A percentile compares a stretch with the other conserved stretches of the same genome.
These are phyloP conservation scores for Carlito syrichta DNA, from an alignment of 2,113 vertebrate species.

Conservation along the genomic window DNA sequence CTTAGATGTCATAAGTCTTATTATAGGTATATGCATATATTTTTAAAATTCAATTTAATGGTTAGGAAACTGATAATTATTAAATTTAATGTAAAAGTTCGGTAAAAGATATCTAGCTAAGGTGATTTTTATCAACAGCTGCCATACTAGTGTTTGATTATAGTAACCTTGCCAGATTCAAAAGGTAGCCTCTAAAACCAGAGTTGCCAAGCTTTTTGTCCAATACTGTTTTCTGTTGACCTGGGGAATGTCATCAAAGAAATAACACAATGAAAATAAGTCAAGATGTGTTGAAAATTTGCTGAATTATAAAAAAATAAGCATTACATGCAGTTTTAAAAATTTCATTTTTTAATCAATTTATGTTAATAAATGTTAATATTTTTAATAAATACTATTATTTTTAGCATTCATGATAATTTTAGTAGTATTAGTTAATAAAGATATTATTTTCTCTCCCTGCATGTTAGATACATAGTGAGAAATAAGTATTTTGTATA, in stretches of 20 bases:
- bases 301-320: constrained; percentile 23
- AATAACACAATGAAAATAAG: background rate
- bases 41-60: background rate
- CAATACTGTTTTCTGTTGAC: background rate
- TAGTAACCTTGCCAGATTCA: background rate
- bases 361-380: constrained; percentile 29
- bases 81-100: background rate
- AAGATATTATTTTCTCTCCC: background rate
- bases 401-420: constrained; percentile 25
- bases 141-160: background rate
- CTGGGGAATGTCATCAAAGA: background rate
- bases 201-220: background rate
- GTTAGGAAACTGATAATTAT: constrained; percentile 7
- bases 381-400: background rate
- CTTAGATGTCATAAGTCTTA: background rate
- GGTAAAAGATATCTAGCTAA: background rate
- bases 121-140: background rate
- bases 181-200: background rate
- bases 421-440: constrained; percentile 37
- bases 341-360: background rate
- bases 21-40: background rate
- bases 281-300: background rate
- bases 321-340: background rate
- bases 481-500: constrained; percentile 4
- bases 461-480: background rate